Conservation (phyloP, 2,113 vertebrate species). For the Centrocercus urophasianus region DNA sequence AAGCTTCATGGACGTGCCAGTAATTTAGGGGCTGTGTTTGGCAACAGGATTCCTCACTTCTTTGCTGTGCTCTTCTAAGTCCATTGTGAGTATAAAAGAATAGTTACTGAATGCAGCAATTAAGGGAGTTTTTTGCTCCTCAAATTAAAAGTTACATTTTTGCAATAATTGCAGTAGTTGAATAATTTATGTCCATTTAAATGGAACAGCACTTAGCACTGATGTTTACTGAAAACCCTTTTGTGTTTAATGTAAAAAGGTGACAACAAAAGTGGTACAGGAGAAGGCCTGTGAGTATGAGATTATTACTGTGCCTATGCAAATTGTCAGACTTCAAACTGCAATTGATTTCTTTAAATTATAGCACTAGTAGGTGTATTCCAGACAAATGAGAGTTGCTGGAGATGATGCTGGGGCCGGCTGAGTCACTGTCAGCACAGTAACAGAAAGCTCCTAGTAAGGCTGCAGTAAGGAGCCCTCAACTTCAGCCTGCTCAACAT, state of each 20-base stretch:
- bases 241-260: constrained; percentile 32
- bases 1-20: constrained; percentile 11
- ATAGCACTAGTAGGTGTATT: fast-evolving
- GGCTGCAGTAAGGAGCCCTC: background rate
- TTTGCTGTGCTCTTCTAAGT: constrained; percentile 28
- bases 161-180: constrained; percentile 66
- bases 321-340: background rate
- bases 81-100: constrained; percentile 41
- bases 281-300: background rate
- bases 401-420: background rate
- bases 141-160: constrained; percentile 74
- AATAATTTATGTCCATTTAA: constrained; percentile 69
- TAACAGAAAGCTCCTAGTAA: background rate
- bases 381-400: background rate
- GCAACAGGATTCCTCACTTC: constrained; percentile 38
- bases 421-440: background rate
- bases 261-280: constrained; percentile 12
- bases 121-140: background rate
- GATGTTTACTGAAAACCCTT: constrained; percentile 56
- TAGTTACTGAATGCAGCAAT: constrained; percentile 48
- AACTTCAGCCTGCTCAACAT: background rate
- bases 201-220: constrained; percentile 15
- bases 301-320: background rate
- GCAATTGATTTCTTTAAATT: background rate
- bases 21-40: constrained; percentile 47